A percentile compares a stretch with the other conserved stretches of the same genome.
phyloP scores from a whole-genome alignment of 2,113 vertebrate species.

The Australoheros scitulus region DNA sequence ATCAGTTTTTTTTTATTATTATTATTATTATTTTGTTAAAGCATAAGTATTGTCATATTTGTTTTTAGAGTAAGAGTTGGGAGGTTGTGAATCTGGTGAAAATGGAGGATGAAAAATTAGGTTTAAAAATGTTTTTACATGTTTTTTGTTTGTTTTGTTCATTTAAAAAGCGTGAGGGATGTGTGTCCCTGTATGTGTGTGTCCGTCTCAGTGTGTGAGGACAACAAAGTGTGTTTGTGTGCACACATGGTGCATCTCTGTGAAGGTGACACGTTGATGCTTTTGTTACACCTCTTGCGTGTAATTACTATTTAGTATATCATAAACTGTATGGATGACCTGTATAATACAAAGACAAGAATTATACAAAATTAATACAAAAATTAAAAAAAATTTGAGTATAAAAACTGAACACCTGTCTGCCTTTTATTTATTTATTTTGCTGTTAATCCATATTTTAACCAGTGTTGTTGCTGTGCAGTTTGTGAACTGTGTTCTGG shows the following conservation, averaged over 20 bases:
- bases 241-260: slow-evolving; percentile 66
- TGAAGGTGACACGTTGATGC: slow-evolving; percentile 62
- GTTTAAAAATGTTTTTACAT: slow-evolving; percentile 62
- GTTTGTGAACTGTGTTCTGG: not conserved
- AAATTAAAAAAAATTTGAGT: slow-evolving; percentile 74
- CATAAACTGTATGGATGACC: slow-evolving; percentile 79
- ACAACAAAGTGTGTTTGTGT: slow-evolving; percentile 8
- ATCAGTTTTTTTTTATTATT: slow-evolving; percentile 31
- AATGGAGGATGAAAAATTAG: slow-evolving; percentile 40
- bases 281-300: slow-evolving; percentile 71
- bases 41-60: slow-evolving; percentile 66
- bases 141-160: slow-evolving; percentile 66
- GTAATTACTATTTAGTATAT: slow-evolving; percentile 80
- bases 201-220: slow-evolving; percentile 9
- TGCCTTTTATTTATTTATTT: not conserved
- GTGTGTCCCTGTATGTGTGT: slow-evolving; percentile 17
- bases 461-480: not conserved
- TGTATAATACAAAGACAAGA: slow-evolving; percentile 80
- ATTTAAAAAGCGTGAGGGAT: slow-evolving; percentile 52
- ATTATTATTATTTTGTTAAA: slow-evolving; percentile 48
- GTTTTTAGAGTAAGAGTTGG: slow-evolving; percentile 48
- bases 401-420: slow-evolving; percentile 57
- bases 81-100: slow-evolving; percentile 51
- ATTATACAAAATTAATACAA: slow-evolving; percentile 79
- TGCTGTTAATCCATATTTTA: not conserved